Evolutionary conservation across 2,113 vertebrate species (phyloP).

Genomic region (Sapayoa aenigma): DNA sequence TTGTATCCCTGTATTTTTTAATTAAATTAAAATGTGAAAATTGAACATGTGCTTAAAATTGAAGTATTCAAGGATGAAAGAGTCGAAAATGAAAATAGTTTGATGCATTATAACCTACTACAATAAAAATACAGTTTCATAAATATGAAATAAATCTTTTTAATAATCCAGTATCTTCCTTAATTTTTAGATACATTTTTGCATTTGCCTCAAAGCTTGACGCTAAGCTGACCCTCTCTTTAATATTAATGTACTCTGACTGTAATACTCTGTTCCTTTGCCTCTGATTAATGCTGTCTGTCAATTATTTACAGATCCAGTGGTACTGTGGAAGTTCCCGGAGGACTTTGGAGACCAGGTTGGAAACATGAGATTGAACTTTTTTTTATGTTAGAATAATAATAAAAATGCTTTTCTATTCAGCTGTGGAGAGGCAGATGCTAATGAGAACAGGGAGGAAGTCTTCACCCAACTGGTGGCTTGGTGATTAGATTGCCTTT

Average conservation of each 20-base stretch:
- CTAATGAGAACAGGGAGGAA: constrained; percentile 81
- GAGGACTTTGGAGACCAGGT: constrained; percentile 99
- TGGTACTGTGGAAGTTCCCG: constrained; percentile 98
- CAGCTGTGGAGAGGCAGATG: constrained; percentile 76
- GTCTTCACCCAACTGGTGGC: constrained; percentile 79
- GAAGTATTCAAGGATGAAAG: neutral
- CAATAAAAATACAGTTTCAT: constrained; percentile 3
- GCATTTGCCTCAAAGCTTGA: constrained; percentile 73
- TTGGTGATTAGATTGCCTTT: constrained; percentile 80
- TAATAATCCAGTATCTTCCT: constrained; percentile 51
- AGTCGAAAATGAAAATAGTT: neutral
- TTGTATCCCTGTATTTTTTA: neutral
- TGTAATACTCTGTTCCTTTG: constrained; percentile 82
- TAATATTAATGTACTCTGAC: constrained; percentile 64
- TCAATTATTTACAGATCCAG: constrained; percentile 99
- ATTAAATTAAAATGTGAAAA: neutral
- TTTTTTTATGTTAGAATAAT: constrained; percentile 71
- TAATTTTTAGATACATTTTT: constrained; percentile 63
- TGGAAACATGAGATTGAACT: constrained; percentile 84
- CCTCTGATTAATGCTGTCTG: constrained; percentile 92
- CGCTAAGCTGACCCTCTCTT: constrained; percentile 70
- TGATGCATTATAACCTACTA: neutral
- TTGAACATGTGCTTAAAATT: neutral
- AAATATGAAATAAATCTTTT: constrained; percentile 46
- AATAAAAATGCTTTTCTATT: constrained; percentile 56